Conservation (phyloP, 2,113 vertebrate species). For the Barbus barbus region DNA sequence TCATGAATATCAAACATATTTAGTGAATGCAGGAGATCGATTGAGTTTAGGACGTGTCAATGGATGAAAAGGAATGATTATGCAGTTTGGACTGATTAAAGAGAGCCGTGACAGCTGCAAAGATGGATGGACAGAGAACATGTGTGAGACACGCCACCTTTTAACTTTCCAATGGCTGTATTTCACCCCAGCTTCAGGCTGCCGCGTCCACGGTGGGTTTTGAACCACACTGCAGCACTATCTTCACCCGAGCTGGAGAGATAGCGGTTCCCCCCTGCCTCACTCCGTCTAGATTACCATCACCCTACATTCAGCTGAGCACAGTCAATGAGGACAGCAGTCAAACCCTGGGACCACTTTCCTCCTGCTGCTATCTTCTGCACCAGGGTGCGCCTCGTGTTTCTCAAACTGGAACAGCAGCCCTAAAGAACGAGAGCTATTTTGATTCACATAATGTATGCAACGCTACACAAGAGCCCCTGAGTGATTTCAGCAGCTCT, state of each 20-base stretch:
- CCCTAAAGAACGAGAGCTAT: slow-evolving; percentile 31
- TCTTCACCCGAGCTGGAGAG: slow-evolving; percentile 54
- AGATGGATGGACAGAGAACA: slow-evolving; percentile 5
- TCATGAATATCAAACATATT: slow-evolving; percentile 77
- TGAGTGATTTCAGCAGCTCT: neutral
- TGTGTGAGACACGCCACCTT: slow-evolving; percentile 52
- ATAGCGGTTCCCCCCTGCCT: slow-evolving; percentile 45
- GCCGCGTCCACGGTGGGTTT: slow-evolving; percentile 59
- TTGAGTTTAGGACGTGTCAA: slow-evolving; percentile 61
- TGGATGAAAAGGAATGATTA: slow-evolving; percentile 54
- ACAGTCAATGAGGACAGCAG: slow-evolving; percentile 33
- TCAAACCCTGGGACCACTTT: slow-evolving; percentile 50
- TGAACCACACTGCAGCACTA: slow-evolving; percentile 70
- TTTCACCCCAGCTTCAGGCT: slow-evolving; percentile 59
- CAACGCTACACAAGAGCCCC: slow-evolving; percentile 20
- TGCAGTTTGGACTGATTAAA: slow-evolving; percentile 54
- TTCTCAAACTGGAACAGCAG: slow-evolving; percentile 27
- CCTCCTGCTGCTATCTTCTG: slow-evolving; percentile 33
- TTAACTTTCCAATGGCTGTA: slow-evolving; percentile 61
- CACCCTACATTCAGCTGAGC: slow-evolving; percentile 55
- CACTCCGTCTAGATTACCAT: slow-evolving; percentile 67
- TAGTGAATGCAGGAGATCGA: slow-evolving; percentile 61
- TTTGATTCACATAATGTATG: slow-evolving; percentile 28
- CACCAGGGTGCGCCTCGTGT: slow-evolving; percentile 30
- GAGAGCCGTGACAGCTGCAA: slow-evolving; percentile 31